phyloP scores from a whole-genome alignment of 1,140 invertebrate species.

The Cotesia glomerata region DNA sequence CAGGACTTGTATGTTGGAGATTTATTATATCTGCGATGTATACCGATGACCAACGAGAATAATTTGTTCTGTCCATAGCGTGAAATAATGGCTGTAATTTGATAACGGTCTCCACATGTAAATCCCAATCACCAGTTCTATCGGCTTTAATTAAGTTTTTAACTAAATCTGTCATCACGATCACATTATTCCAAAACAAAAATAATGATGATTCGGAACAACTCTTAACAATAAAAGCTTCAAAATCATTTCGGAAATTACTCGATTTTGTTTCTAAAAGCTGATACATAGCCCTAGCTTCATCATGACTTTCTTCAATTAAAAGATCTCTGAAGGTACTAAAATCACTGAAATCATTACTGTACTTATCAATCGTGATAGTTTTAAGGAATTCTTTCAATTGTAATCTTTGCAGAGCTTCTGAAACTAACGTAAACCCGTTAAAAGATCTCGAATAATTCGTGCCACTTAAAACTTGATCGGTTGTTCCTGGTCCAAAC shows the following conservation, averaged over 20 bases:
- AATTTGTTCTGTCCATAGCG: constrained; percentile 29
- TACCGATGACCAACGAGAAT: constrained; percentile 26
- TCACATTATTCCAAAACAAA: constrained; percentile 11
- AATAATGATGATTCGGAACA: constrained; percentile 15
- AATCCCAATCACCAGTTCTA: constrained; percentile 25
- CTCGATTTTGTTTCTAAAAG: neutral
- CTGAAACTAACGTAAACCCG: constrained; percentile 4
- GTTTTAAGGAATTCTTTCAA: constrained; percentile 16
- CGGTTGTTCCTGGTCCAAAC: constrained; percentile 5
- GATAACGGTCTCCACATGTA: constrained; percentile 16
- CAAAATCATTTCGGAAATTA: constrained; percentile 5
- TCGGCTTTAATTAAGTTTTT: constrained; percentile 27
- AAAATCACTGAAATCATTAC: neutral
- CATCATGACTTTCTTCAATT: constrained; percentile 7
- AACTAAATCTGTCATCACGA: constrained; percentile 15
- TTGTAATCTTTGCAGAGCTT: constrained; percentile 27
- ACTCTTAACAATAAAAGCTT: constrained; percentile 17
- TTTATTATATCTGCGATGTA: constrained; percentile 26
- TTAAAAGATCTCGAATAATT: constrained; percentile 29
- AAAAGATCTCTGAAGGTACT: neutral
- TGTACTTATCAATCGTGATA: neutral
- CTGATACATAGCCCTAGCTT: neutral
- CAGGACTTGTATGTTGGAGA: neutral
- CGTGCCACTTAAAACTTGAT: constrained; percentile 28
- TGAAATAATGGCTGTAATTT: constrained; percentile 35